Evolutionary conservation across 2,888 invertebrate genomes (phyloP).

Genomic region (Hemaris fuciformis): DNA sequence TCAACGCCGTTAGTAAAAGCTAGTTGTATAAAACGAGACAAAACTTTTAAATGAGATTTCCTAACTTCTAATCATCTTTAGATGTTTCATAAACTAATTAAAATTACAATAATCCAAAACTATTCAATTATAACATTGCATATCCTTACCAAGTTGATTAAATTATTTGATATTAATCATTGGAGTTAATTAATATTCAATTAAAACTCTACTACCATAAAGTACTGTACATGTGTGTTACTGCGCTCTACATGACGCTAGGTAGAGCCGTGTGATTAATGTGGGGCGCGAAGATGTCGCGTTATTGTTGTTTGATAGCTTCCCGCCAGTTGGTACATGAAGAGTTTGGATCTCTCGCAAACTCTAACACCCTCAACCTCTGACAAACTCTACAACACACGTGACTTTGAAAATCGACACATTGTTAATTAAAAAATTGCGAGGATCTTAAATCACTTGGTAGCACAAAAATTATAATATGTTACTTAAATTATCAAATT

Average conservation of each 20-base stretch:
- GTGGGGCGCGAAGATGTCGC: neutral
- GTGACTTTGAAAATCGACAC: neutral
- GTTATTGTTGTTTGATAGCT: conserved; percentile 3
- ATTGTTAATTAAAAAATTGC: neutral
- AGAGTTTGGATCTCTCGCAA: neutral
- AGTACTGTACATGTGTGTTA: neutral
- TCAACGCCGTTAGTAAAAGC: too few relatives aligned
- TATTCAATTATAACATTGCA: neutral
- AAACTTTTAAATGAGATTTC: too few relatives aligned
- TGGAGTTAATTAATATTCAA: neutral
- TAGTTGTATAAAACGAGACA: too few relatives aligned
- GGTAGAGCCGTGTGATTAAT: conserved; percentile 2
- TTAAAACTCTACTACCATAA: neutral
- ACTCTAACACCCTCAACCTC: neutral
- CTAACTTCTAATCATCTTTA: too few relatives aligned
- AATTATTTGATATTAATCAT: neutral
- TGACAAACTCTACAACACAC: neutral
- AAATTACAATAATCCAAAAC: too few relatives aligned
- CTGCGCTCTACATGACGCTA: neutral
- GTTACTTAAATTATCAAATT: too few relatives aligned
- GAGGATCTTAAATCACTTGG: neutral
- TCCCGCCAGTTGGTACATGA: neutral
- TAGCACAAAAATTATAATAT: too few relatives aligned
- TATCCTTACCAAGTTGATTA: neutral
- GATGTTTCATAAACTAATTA: too few relatives aligned